Conservation (phyloP, 2,888 invertebrate genomes). For the Caenorhabditis sp. region DNA sequence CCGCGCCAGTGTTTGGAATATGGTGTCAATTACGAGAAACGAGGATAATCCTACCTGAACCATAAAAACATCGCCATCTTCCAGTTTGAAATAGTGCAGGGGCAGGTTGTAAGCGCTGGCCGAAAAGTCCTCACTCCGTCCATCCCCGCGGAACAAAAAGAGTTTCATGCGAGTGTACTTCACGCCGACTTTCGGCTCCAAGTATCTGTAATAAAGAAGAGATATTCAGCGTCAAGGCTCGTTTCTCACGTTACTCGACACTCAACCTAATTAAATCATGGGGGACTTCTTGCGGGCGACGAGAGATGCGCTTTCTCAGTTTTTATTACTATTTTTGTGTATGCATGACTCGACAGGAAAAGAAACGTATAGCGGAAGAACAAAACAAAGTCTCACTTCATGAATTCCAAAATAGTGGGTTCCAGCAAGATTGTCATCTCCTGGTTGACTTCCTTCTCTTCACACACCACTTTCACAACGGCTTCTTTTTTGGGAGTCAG, state of each 20-base stretch:
- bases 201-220: constrained; percentile 67
- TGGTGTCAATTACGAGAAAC: constrained; percentile 36
- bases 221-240: constrained; percentile 7
- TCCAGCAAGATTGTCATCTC: constrained; percentile 70
- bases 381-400: constrained; percentile 69
- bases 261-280: constrained; percentile 49
- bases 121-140: constrained; percentile 66
- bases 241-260: constrained; percentile 32
- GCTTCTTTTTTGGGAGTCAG: constrained; percentile 73
- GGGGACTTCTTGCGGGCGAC: constrained; percentile 7
- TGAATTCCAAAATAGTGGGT: constrained; percentile 79
- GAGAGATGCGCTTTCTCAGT: constrained; percentile 1
- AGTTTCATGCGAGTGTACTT: constrained; percentile 65
- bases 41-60: constrained; percentile 60
- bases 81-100: constrained; percentile 76
- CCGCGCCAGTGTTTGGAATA: constrained; percentile 21
- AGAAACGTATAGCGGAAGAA: not conserved
- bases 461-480: constrained; percentile 61
- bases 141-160: constrained; percentile 55
- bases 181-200: constrained; percentile 71
- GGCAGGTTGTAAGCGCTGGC: constrained; percentile 58
- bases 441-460: constrained; percentile 61
- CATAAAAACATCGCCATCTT: constrained; percentile 78
- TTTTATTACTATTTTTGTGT: constrained; percentile 28
- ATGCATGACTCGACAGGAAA: constrained; percentile 9